These are phyloP conservation scores for Agraylea sexmaculata DNA, from an alignment of 1,140 invertebrate genomes.

Conservation along the genomic window DNA sequence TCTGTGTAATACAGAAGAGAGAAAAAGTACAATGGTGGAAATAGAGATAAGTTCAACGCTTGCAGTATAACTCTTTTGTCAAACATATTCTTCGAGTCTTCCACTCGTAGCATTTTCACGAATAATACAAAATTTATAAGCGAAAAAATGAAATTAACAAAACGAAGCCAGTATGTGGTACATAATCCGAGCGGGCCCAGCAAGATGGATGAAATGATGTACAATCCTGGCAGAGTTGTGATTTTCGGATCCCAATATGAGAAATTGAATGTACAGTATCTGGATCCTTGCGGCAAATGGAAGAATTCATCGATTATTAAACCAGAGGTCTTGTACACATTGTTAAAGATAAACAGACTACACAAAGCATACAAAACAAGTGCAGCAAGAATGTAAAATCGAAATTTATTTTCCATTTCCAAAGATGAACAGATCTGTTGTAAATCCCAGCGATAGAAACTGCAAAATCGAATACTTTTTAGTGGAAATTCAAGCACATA, in stretches of 20 bases:
- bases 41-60: conserved; percentile 56
- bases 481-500: too few species aligned
- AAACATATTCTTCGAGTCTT: conserved; percentile 24
- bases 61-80: conserved; percentile 32
- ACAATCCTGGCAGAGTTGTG: conserved; percentile 91
- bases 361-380: conserved; percentile 22
- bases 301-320: conserved; percentile 86
- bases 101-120: conserved; percentile 24
- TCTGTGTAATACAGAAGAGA: conserved; percentile 95
- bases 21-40: conserved; percentile 91
- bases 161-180: conserved; percentile 55
- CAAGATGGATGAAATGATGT: conserved; percentile 57
- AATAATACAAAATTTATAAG: conserved; percentile 54
- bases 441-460: too few species aligned
- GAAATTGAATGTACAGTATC: conserved; percentile 75
- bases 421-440: too few species aligned
- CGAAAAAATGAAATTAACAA: conserved; percentile 61
- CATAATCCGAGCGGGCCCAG: conserved; percentile 54
- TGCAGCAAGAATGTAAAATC: too few species aligned
- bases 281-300: conserved; percentile 79
- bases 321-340: conserved; percentile 37
- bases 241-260: conserved; percentile 91
- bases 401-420: too few species aligned
- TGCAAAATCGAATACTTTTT: too few species aligned
- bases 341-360: conserved; percentile 41